phyloP scores from a whole-genome alignment of 2,113 vertebrate genomes.

The Poicephalus meyeri region DNA sequence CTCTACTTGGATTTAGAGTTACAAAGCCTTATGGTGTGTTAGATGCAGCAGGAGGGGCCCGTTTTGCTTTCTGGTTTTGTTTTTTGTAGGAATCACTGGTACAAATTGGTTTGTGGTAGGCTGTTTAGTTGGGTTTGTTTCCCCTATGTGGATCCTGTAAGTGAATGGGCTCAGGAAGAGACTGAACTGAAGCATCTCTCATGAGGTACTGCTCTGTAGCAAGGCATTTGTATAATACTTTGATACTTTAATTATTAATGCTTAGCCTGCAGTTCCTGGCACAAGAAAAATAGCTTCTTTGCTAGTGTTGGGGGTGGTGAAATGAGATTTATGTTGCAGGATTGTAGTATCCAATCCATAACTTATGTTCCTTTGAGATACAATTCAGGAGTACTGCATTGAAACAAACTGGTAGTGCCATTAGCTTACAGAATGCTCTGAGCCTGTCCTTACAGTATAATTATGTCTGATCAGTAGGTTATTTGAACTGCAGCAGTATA shows the following conservation, averaged over 20 bases:
- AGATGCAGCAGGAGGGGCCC: accelerated
- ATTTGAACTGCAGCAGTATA: background rate
- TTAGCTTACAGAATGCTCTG: background rate
- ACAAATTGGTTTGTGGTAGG: background rate
- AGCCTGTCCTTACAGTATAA: background rate
- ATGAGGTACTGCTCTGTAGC: background rate
- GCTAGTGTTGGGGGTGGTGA: background rate
- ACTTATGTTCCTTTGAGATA: background rate
- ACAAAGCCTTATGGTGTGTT: background rate
- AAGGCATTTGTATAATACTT: background rate
- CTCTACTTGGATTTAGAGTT: background rate
- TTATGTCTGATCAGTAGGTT: background rate
- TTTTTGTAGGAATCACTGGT: background rate
- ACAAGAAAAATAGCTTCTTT: background rate
- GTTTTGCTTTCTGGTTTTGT: background rate
- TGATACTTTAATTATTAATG: constrained; percentile 6
- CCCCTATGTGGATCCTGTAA: background rate
- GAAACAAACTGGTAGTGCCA: background rate
- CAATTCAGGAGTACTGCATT: accelerated
- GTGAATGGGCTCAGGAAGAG: background rate
- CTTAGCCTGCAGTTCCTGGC: background rate
- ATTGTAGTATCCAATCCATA: background rate
- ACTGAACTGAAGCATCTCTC: background rate
- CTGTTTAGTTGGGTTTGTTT: background rate
- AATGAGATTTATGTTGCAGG: background rate